Conservation (phyloP, 2,888 invertebrate species). For the Sarcophaga variegata region DNA sequence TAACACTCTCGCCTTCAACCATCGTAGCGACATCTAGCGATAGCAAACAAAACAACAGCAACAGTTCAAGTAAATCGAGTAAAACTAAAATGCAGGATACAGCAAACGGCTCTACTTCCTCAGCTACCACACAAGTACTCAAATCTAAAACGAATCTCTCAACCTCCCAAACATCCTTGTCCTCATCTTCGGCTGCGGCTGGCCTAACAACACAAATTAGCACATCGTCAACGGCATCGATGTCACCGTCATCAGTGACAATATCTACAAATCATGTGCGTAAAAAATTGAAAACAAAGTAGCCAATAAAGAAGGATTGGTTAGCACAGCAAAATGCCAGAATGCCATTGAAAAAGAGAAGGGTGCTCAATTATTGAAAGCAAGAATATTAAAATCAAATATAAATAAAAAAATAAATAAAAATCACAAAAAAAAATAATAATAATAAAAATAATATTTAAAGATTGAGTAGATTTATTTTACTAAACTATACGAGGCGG, state of each 20-base stretch:
- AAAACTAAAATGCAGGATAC: conserved; percentile 10
- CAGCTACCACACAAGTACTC: not conserved
- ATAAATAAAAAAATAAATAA: not conserved
- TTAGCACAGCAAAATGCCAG: conserved; percentile 39
- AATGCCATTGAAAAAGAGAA: conserved; percentile 63
- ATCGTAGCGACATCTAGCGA: not conserved
- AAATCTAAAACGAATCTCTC: conserved; percentile 50
- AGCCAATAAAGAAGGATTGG: conserved; percentile 53
- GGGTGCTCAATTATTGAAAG: conserved; percentile 59
- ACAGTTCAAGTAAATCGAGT: conserved; percentile 9
- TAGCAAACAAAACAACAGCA: conserved; percentile 19
- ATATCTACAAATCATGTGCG: conserved; percentile 51
- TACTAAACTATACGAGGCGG: not conserved
- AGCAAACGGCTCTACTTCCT: not conserved
- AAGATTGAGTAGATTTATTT: not conserved
- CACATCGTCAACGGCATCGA: not conserved
- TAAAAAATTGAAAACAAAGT: conserved; percentile 57
- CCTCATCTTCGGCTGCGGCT: not conserved
- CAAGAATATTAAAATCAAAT: not conserved
- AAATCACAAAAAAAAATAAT: conserved; percentile 9
- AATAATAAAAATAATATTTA: not conserved
- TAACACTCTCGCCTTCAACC: not conserved
- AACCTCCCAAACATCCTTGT: not conserved
- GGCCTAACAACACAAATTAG: not conserved
- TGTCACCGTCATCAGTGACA: not conserved